Base-by-base conservation (phyloP, 1,140 invertebrate species). In the Brachionus asplanchnoidis region DNA sequence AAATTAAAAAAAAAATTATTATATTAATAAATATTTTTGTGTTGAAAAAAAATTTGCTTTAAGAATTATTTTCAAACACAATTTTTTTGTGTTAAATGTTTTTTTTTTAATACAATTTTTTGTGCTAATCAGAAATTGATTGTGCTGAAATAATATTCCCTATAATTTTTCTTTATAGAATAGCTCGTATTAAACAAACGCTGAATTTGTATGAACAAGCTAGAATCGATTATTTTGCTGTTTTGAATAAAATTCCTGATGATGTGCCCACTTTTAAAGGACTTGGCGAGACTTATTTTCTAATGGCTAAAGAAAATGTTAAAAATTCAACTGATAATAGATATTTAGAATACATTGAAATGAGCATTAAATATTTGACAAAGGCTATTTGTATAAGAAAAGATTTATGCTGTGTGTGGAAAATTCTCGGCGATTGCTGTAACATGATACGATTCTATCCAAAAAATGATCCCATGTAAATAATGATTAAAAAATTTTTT, bases 191-290 rank as follows among this genome's bases (percentile, higher is more conserved):
- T 40, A 82, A 82, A 17, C 79, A 82, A 65, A 82, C 79, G n/a
- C 53, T 82, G 0, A 82, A 82, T 60, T 17, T 82, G 8, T 82
- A 82, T 46, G 79, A 82, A 65, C 79, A 82, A 28, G 79, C 79
- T 7, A 68, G 56, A 46, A 44, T 82, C 12, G 79, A 82, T 68
- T 82, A 82, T 68, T 82, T 65, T 68, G 79, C 53, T 5, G 79
- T 82, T 7, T 46, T 82, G 36, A 82, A 82, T 23, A 60, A 46
- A 60, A 82, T 82, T n/a, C 32, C 79, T 5, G 66, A 82, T 68
- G 50, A 82, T 68, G 36, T 82, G 17, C 79, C 79, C 20, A 82
- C 79, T 65, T 68, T 82, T n/a, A 82, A 82, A 36, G 79, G 79
- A 6, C 53, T 82, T 65, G 79, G 79, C 40, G 79, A 82, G 28